Conservation (phyloP, 53 echinoderm and acorn worm genomes). For the Mesocentrotus franciscanus region DNA sequence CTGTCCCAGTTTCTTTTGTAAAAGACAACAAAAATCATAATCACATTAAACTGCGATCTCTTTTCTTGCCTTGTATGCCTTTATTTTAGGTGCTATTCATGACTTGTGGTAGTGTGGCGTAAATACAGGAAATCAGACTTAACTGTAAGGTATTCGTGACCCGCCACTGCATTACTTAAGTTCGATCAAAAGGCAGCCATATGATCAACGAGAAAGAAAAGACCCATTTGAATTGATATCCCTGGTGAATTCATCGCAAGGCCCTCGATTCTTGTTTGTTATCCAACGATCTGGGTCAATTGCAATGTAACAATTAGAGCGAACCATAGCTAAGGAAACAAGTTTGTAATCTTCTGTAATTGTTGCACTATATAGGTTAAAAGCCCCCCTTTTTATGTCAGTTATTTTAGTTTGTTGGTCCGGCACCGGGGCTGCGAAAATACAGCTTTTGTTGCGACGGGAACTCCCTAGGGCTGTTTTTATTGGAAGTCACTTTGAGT, state of each 20-base stretch:
- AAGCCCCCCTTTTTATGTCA: conserved; percentile 6
- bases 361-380: conserved; percentile 39
- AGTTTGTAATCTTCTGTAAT: conserved; percentile 49
- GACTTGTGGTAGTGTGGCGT: neutral
- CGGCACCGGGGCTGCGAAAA: conserved; percentile 24
- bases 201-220: neutral
- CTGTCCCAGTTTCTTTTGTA: conserved; percentile 52
- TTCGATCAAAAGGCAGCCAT: conserved; percentile 25
- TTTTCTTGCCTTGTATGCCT: neutral
- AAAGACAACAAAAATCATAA: conserved; percentile 27
- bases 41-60: conserved; percentile 9
- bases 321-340: conserved; percentile 47
- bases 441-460: conserved; percentile 39
- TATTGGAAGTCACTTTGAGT: conserved; percentile 35
- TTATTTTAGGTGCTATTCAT: neutral
- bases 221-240: conserved; percentile 19
- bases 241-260: neutral
- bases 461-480: conserved; percentile 31
- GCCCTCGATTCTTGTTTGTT: neutral
- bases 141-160: conserved; percentile 13
- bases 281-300: conserved; percentile 57
- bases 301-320: conserved; percentile 61
- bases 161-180: neutral
- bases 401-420: conserved; percentile 34
- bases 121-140: neutral